Evolutionary conservation across 1,140 invertebrate species (phyloP).

Genomic region (Musca domestica): DNA sequence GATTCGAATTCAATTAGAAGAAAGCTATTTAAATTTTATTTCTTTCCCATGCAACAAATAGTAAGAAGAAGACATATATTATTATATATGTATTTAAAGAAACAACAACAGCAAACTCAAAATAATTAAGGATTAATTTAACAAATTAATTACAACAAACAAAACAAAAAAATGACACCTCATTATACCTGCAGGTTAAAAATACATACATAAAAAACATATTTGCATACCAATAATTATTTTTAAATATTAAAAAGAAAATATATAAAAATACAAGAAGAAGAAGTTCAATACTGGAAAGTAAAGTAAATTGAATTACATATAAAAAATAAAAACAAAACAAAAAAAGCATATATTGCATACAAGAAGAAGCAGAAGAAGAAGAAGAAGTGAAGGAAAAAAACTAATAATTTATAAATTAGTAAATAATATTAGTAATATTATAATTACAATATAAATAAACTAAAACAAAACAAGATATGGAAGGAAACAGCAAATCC

Average conservation of each 20-base stretch:
- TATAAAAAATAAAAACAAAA: too few species aligned
- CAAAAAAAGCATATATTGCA: background rate
- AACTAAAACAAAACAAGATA: background rate
- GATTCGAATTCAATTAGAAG: too few species aligned
- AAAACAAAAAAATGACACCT: conserved; percentile 17
- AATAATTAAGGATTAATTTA: too few species aligned
- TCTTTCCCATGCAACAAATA: too few species aligned
- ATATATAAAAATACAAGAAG: background rate
- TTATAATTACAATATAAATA: background rate
- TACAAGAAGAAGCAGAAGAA: background rate
- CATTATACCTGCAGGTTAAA: conserved; percentile 21
- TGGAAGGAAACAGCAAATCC: background rate
- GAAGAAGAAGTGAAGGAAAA: background rate
- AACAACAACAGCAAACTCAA: too few species aligned
- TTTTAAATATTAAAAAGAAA: conserved; percentile 3
- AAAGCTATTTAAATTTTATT: too few species aligned
- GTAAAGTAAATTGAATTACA: conserved; percentile 1
- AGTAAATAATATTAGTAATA: conserved; percentile 16
- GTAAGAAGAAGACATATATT: too few species aligned
- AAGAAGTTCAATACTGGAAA: background rate
- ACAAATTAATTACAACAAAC: too few species aligned
- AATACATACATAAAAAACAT: conserved; percentile 14
- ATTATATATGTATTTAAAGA: too few species aligned
- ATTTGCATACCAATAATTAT: conserved; percentile 22
- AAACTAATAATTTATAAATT: conserved; percentile 21